Percentiles rank a stretch among this genome's conserved stretches.
These are phyloP conservation scores for Lophotis ruficrista DNA, from an alignment of 2,113 vertebrate species.

Conservation along the genomic window DNA sequence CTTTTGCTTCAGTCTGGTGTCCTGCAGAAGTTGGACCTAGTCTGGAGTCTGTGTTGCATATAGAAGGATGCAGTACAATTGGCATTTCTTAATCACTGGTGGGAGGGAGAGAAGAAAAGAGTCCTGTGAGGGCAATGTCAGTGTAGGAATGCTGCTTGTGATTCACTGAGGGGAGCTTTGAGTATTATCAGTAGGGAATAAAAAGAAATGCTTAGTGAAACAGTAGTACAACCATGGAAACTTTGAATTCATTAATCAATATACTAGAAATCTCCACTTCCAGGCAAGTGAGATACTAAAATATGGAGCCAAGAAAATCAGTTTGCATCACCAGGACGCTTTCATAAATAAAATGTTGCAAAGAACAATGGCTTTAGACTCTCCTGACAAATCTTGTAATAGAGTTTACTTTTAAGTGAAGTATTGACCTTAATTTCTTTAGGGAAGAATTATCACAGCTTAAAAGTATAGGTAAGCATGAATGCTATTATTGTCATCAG, in stretches of 20 bases:
- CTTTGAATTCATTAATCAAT: neutral
- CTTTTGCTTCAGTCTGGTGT: neutral
- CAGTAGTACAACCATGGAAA: neutral
- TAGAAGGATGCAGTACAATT: neutral
- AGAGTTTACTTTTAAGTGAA: neutral
- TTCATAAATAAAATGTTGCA: neutral
- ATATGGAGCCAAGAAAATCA: neutral
- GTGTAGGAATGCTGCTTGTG: rapidly evolving
- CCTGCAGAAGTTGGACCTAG: neutral
- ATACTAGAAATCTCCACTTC: neutral
- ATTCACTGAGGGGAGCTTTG: neutral
- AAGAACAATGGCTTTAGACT: neutral
- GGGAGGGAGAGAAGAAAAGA: neutral
- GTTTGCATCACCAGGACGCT: neutral
- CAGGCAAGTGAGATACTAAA: neutral
- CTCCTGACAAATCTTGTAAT: neutral
- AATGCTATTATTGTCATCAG: neutral
- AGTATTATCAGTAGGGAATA: neutral
- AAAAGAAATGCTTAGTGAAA: neutral
- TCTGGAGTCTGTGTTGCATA: neutral
- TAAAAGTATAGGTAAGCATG: neutral
- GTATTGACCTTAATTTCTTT: neutral
- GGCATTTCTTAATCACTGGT: neutral
- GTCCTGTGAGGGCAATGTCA: neutral
- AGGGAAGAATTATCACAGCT: neutral